These are phyloP conservation scores for Xenopus borealis DNA, from an alignment of 2,113 vertebrate genomes.

Conservation along the genomic window DNA sequence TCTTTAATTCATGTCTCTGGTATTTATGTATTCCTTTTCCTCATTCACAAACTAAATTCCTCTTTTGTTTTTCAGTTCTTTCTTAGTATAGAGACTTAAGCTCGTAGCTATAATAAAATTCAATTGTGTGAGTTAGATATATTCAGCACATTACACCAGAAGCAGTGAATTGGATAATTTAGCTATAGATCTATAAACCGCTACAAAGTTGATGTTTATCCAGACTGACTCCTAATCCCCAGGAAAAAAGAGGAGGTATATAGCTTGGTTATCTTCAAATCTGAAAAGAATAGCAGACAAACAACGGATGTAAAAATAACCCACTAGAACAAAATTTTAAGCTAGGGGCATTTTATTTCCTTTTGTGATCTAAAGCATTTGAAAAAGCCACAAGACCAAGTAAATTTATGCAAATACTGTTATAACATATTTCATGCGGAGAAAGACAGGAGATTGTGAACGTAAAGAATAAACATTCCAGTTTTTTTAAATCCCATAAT, in stretches of 20 bases:
- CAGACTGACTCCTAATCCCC: slow-evolving; percentile 27
- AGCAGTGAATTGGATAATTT: slow-evolving; percentile 20
- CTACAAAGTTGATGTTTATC: slow-evolving; percentile 33
- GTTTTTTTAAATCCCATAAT: not conserved
- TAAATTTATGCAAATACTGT: slow-evolving; percentile 32
- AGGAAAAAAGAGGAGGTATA: slow-evolving; percentile 26
- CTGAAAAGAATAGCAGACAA: slow-evolving; percentile 24
- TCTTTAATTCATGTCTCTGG: no score
- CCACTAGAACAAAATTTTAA: slow-evolving; percentile 17
- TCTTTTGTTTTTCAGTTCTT: not conserved
- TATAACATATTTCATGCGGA: slow-evolving; percentile 12
- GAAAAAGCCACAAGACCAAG: slow-evolving; percentile 5
- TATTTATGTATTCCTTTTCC: not conserved
- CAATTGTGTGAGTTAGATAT: not conserved
- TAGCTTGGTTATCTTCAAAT: slow-evolving; percentile 29
- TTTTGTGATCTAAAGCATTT: slow-evolving; percentile 34
- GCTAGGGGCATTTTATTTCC: slow-evolving; percentile 27
- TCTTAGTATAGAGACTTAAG: not conserved
- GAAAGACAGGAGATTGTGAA: slow-evolving; percentile 12
- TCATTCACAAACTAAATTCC: not conserved
- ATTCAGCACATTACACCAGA: not conserved
- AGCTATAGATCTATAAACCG: slow-evolving; percentile 18
- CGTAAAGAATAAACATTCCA: not conserved
- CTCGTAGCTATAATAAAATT: not conserved
- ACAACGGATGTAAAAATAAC: slow-evolving; percentile 31